A percentile compares a stretch with the other conserved stretches of the same genome.
These are phyloP conservation scores for Coenobita brevimanus DNA, from an alignment of 1,140 invertebrate genomes.

Conservation along the genomic window DNA sequence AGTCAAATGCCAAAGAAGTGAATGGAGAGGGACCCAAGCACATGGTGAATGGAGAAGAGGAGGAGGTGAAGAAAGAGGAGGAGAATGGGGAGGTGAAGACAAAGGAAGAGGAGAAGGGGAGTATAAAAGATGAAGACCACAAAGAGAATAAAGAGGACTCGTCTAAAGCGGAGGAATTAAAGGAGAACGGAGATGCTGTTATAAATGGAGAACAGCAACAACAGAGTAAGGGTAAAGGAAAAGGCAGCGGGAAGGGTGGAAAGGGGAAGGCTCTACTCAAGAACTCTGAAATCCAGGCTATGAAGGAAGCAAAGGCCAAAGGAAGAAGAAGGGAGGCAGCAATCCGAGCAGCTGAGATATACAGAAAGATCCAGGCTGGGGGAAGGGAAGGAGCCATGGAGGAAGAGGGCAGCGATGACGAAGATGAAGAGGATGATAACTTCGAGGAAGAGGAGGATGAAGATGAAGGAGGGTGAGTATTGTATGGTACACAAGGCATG, in stretches of 20 bases:
- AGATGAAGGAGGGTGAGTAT: conserved; percentile 21
- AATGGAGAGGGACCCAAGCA: conserved; percentile 25
- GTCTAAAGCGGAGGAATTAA: conserved; percentile 20
- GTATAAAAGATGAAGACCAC: conserved; percentile 74
- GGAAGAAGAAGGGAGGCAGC: conserved; percentile 61
- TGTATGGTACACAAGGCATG: no score
- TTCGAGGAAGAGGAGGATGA: conserved; percentile 72
- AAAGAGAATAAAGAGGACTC: conserved; percentile 33
- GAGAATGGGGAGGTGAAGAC: conserved; percentile 75
- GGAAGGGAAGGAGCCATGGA: conserved; percentile 70
- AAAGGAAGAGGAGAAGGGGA: conserved; percentile 49
- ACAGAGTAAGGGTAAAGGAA: conserved; percentile 75
- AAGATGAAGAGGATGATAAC: conserved; percentile 70
- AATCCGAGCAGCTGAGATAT: conserved; percentile 68
- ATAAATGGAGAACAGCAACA: conserved; percentile 27
- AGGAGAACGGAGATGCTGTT: conserved; percentile 38
- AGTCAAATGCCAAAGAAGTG: conserved; percentile 33
- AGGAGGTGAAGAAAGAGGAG: conserved; percentile 74
- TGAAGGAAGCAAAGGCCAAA: conserved; percentile 48
- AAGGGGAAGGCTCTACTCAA: conserved; percentile 56
- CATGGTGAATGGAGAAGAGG: conserved; percentile 34
- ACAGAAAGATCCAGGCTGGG: conserved; percentile 71
- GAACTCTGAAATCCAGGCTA: conserved; percentile 61
- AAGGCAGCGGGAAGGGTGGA: conserved; percentile 3
- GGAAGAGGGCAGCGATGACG: conserved; percentile 77